Evolutionary conservation across 2,888 invertebrate species (phyloP).

Genomic region (Pyralis farinalis): DNA sequence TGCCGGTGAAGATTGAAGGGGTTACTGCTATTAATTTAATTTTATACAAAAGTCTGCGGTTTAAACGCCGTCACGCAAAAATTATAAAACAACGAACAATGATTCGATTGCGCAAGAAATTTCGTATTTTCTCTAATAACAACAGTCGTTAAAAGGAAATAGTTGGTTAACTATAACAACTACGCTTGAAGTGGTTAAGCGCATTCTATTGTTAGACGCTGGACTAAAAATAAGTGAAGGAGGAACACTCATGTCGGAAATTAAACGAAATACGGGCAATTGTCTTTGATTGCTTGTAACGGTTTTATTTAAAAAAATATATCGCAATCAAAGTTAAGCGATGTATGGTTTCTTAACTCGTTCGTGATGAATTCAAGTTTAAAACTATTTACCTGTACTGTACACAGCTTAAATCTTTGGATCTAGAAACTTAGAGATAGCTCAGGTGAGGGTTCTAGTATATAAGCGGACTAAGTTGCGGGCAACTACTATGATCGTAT

Average conservation of each 20-base stretch:
- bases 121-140: slow-evolving; percentile 34
- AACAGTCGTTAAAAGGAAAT: slow-evolving; percentile 34
- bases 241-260: not conserved
- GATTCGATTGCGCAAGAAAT: slow-evolving; percentile 30
- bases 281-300: not conserved
- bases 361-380: too few relatives aligned
- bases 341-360: slow-evolving; percentile 1
- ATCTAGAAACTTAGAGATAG: too few relatives aligned
- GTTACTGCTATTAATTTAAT: slow-evolving; percentile 1
- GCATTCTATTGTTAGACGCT: slow-evolving; percentile 16
- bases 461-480: too few relatives aligned
- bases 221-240: slow-evolving; percentile 8
- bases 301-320: not conserved
- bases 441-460: too few relatives aligned
- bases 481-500: too few relatives aligned
- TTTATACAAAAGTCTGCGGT: not conserved
- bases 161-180: slow-evolving; percentile 26
- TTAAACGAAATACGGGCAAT: not conserved
- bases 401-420: too few relatives aligned
- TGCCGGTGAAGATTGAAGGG: too few relatives aligned
- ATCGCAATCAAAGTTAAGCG: not conserved
- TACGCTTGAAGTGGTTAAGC: slow-evolving; percentile 17
- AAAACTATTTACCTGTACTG: too few relatives aligned
- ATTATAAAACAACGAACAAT: slow-evolving; percentile 25
- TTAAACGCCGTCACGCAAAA: slow-evolving; percentile 13